Conservation (phyloP, 2,113 vertebrate genomes). For the Poeciliopsis prolifica region DNA sequence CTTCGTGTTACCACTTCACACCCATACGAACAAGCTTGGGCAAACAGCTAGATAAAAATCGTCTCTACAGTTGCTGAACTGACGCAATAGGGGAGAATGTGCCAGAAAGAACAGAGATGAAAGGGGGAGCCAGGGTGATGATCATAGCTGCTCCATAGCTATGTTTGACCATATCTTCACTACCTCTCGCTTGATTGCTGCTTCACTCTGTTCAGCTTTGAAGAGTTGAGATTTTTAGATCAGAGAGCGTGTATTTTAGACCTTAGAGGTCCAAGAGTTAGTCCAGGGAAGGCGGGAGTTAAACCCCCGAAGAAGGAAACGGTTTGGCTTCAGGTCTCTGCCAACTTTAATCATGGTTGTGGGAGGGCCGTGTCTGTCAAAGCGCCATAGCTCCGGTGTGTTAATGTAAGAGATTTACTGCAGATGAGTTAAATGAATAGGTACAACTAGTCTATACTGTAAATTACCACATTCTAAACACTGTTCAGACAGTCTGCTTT, state of each 20-base stretch:
- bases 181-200: constrained; percentile 7
- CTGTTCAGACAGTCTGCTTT: constrained; percentile 21
- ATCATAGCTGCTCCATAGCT: background rate
- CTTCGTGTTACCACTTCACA: constrained; percentile 1
- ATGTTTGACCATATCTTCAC: constrained; percentile 25
- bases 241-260: background rate
- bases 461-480: constrained; percentile 38
- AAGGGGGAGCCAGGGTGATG: constrained; percentile 13
- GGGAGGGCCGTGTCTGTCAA: constrained; percentile 57
- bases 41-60: constrained; percentile 64
- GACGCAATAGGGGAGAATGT: constrained; percentile 37
- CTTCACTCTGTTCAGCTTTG: background rate
- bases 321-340: constrained; percentile 44
- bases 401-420: constrained; percentile 59
- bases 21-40: constrained; percentile 52
- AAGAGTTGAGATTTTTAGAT: background rate
- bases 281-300: constrained; percentile 14
- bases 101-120: constrained; percentile 31
- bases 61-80: constrained; percentile 32
- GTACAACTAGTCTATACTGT: constrained; percentile 25
- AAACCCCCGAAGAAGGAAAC: constrained; percentile 10
- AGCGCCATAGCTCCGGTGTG: constrained; percentile 57
- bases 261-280: background rate
- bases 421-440: constrained; percentile 37
- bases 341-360: constrained; percentile 59